Conservation (phyloP, 1,140 invertebrate genomes). For the Drosophila lini region DNA sequence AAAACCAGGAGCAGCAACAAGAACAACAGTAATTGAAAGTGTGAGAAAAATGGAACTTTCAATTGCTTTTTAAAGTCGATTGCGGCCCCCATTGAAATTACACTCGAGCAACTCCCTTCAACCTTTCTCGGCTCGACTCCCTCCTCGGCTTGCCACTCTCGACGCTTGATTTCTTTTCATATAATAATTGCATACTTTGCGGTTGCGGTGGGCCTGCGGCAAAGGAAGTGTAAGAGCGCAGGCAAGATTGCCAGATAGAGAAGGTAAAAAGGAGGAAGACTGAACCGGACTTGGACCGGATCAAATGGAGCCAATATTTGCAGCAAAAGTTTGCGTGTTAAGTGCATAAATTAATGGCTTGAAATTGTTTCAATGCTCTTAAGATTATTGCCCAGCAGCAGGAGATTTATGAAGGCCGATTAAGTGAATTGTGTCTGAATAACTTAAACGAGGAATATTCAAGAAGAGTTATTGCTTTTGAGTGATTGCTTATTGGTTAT, state of each 20-base stretch:
- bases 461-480: neutral
- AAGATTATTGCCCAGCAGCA: conserved; percentile 35
- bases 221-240: conserved; percentile 1
- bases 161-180: conserved; percentile 67
- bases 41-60: conserved; percentile 51
- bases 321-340: conserved; percentile 76
- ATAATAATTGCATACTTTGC: conserved; percentile 78
- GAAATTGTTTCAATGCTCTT: conserved; percentile 67
- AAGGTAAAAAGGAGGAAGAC: neutral
- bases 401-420: conserved; percentile 9
- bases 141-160: conserved; percentile 7
- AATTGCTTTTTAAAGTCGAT: conserved; percentile 74
- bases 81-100: conserved; percentile 64
- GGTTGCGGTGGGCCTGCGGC: conserved; percentile 21
- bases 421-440: neutral
- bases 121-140: neutral
- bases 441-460: neutral
- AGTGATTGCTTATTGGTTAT: neutral
- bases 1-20: conserved; percentile 25
- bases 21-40: conserved; percentile 27
- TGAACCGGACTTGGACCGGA: conserved; percentile 5
- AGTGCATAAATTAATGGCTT: conserved; percentile 77
- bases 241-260: neutral
- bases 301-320: conserved; percentile 66
- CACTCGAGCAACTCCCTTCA: conserved; percentile 23